Evolutionary conservation across 2,113 vertebrate genomes (phyloP), one percentile per base, ranked within the genome.

Genomic region (Phyllostomus hastatus): DNA sequence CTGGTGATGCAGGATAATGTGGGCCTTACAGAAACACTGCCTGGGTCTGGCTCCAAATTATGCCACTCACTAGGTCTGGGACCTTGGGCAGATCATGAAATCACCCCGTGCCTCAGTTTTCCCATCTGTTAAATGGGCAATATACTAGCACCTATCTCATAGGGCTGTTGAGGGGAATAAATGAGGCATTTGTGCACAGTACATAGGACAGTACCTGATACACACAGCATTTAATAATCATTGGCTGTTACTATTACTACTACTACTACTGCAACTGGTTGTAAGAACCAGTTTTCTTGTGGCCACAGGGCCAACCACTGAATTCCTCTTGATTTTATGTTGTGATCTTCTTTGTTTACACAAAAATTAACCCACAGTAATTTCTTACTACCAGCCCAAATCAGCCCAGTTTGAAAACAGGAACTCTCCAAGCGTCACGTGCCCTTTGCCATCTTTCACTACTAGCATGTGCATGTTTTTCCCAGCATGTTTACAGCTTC

Each of bases 341-440:
- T 66, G 57, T 46, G 17, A 67, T 50, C 69, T 52, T 93, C 67
- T 70, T 95, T 61, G 6, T 38, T 87, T 86, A 78, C 52, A 0
- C 0, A 41, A 87, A 96, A 96, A 83, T 46, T 98, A 96, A 43
- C 80, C 10, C 33, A 24, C 66, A 83, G 46, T 43, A 67, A 10
- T 50, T 88, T 80, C 95, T 91, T 86, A 87, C 91, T 81, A 22
- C 35, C 76, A 33, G 43, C 90, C 72, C 75, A 35, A 92, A 85
- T 93, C 70, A 54, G 20, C 28, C n/a, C 9, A 2, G 0, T 20
- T 10, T 95, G 92, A 90, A 96, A 67, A 87, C 64, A 61, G 46
- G 70, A 67, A 19, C 41, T 28, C 95, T 93, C 54, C 94, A 17
- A 93, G 72, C 59, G 28, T 89, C n/a, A 0, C 1, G 0, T 2